A percentile compares a stretch with the other conserved stretches of the same genome.
Evolutionary conservation across 1,140 invertebrate genomes (phyloP).

Genomic region (Temnothorax curvispinosus): DNA sequence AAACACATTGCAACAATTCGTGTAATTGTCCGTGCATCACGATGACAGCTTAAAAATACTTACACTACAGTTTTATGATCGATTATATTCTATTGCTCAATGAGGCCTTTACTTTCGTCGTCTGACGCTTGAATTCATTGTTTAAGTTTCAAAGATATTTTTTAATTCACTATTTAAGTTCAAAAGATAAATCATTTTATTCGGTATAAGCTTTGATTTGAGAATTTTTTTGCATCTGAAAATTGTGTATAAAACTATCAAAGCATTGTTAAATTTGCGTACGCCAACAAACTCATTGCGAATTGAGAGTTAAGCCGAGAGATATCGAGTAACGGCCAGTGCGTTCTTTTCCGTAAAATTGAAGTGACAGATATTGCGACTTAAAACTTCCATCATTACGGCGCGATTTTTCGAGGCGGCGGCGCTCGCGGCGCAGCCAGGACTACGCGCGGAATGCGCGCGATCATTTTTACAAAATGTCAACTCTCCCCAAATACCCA

Average conservation of each 20-base stretch:
- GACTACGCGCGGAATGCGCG: slow-evolving; percentile 1
- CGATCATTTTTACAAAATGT: slow-evolving; percentile 59
- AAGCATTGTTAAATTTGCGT: not conserved
- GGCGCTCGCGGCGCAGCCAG: not conserved
- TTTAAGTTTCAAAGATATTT: not conserved
- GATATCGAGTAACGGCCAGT: not conserved
- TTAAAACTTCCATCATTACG: slow-evolving; percentile 29
- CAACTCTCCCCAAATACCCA: slow-evolving; percentile 34
- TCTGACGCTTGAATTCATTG: not conserved
- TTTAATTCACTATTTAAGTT: too few relatives aligned
- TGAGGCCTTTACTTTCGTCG: not conserved
- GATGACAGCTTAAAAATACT: not conserved
- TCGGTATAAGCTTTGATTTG: not conserved
- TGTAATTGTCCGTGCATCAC: not conserved
- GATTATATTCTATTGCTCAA: not conserved
- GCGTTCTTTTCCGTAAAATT: not conserved
- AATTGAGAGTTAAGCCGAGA: not conserved
- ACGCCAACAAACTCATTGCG: too few relatives aligned
- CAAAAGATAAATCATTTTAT: not conserved
- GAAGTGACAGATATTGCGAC: slow-evolving; percentile 1
- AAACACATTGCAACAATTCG: not conserved
- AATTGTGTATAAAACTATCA: not conserved
- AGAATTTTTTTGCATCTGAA: not conserved
- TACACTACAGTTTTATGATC: not conserved
- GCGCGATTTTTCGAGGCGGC: slow-evolving; percentile 1